These are phyloP conservation scores for Porites lutea DNA, from an alignment of 64 coral and sea anemone genomes.

Conservation along the genomic window DNA sequence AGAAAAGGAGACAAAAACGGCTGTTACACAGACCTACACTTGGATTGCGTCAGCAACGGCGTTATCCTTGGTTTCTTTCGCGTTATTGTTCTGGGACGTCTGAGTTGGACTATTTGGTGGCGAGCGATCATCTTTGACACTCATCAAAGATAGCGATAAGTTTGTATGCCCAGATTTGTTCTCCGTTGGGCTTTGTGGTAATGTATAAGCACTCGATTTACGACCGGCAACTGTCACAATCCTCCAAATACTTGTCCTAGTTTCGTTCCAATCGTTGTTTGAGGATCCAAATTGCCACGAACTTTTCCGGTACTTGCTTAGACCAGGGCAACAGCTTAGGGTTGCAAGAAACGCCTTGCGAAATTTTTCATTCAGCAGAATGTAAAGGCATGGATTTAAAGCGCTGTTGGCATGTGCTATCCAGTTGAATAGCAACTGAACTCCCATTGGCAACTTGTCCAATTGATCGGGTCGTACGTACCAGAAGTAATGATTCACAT, in stretches of 20 bases:
- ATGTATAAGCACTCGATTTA: background rate
- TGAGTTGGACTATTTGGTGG: background rate
- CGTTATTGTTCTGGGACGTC: background rate
- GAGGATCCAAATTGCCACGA: background rate
- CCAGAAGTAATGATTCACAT: conserved; percentile 67
- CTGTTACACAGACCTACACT: too few species aligned
- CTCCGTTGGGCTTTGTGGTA: background rate
- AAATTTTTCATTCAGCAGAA: conserved; percentile 43
- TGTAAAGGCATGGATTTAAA: conserved; percentile 61
- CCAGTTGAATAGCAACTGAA: conserved; percentile 42
- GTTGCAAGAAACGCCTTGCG: conserved; percentile 1
- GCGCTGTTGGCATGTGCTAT: conserved; percentile 76
- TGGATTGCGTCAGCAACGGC: too few species aligned
- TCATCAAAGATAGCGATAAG: background rate
- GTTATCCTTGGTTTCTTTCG: background rate
- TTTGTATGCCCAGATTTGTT: background rate
- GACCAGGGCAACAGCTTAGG: background rate
- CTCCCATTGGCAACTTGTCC: background rate
- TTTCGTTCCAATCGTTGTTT: background rate
- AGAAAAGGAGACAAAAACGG: too few species aligned
- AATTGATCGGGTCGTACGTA: background rate
- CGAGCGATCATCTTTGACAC: background rate
- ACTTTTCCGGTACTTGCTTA: background rate
- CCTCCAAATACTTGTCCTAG: background rate
- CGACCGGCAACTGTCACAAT: background rate